phyloP scores from a whole-genome alignment of 2,888 invertebrate species.

The Cephonodes hylas region DNA sequence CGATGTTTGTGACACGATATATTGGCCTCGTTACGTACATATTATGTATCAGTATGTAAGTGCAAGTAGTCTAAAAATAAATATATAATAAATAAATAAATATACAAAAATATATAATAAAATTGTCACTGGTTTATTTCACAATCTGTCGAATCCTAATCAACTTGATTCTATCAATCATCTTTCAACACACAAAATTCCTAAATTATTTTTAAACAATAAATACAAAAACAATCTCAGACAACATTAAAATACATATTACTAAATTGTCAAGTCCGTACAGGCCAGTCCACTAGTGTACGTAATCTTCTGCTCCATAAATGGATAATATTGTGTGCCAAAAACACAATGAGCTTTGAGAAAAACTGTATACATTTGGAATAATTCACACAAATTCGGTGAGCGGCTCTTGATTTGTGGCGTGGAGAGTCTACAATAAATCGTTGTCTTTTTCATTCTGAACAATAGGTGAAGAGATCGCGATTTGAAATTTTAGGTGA shows the following conservation, averaged over 20 bases:
- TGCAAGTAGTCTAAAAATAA: too few species aligned
- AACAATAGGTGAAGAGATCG: slow-evolving; percentile 23
- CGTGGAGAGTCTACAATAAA: slow-evolving; percentile 62
- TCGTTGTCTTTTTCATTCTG: slow-evolving; percentile 46
- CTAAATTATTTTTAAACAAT: too few species aligned
- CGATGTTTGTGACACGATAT: too few species aligned
- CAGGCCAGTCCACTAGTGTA: background rate
- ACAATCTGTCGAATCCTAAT: too few species aligned
- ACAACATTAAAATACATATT: background rate
- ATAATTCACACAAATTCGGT: slow-evolving; percentile 64
- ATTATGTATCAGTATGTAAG: too few species aligned
- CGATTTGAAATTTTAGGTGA: background rate
- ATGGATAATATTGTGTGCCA: slow-evolving; percentile 37
- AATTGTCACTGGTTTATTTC: too few species aligned
- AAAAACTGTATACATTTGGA: slow-evolving; percentile 45
- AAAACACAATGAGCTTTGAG: slow-evolving; percentile 41
- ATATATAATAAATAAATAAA: too few species aligned
- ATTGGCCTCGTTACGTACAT: too few species aligned
- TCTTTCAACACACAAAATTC: too few species aligned
- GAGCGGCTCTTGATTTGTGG: slow-evolving; percentile 68
- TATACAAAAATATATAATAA: too few species aligned
- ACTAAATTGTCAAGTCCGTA: background rate
- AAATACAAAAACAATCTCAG: too few species aligned
- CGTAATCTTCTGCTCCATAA: background rate
- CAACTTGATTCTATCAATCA: too few species aligned